A percentile compares a stretch with the other conserved stretches of the same genome.
Evolutionary conservation across 2,113 vertebrate genomes (phyloP).

Genomic region (Peromyscus polionotus): DNA sequence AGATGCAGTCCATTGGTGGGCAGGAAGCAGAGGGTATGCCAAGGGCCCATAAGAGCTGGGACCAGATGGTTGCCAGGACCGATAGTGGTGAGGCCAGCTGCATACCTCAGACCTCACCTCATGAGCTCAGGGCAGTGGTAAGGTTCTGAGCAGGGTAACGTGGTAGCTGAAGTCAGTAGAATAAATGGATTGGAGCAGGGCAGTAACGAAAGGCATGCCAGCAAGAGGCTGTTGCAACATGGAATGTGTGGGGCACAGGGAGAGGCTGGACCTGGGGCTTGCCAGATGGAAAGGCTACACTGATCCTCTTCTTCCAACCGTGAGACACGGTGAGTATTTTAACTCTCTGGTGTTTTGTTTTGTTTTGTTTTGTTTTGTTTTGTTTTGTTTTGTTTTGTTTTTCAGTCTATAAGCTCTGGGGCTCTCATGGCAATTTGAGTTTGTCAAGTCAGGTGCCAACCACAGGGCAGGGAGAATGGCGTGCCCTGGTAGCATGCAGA

Average conservation of each 20-base stretch:
- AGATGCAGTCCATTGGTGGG: neutral
- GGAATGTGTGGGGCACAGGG: neutral
- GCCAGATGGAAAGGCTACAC: neutral
- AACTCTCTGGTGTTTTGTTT: neutral
- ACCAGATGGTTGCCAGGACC: neutral
- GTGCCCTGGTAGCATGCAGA: accelerated
- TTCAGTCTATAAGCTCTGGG: neutral
- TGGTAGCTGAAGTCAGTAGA: accelerated
- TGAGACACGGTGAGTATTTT: neutral
- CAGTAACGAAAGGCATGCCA: neutral
- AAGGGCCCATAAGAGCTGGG: neutral
- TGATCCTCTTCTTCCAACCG: neutral
- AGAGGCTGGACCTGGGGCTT: neutral
- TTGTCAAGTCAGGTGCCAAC: neutral
- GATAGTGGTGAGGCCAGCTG: neutral
- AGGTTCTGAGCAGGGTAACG: neutral
- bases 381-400: neutral
- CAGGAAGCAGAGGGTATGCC: no score
- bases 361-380: no score
- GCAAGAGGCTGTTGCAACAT: neutral
- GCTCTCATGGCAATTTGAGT: neutral
- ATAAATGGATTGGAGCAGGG: neutral
- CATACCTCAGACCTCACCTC: neutral
- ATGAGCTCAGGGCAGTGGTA: neutral
- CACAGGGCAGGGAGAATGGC: neutral